Conservation (phyloP, 2,113 vertebrate species). For the Scomber japonicus region DNA sequence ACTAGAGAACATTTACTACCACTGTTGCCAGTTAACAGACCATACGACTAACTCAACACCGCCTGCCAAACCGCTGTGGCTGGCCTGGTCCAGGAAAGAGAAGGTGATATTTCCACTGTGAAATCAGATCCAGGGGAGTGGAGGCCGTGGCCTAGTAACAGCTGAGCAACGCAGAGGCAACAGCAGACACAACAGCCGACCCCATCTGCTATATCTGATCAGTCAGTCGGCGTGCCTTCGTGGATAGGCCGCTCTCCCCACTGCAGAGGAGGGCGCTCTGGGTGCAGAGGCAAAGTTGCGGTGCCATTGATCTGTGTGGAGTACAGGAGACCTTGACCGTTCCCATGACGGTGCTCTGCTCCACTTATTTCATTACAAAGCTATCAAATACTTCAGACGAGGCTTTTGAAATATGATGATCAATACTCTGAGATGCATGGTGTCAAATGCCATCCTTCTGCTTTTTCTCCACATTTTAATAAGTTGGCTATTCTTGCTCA, state of each 20-base stretch:
- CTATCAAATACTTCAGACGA: constrained; percentile 12
- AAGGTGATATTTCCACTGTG: constrained; percentile 81
- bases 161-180: constrained; percentile 77
- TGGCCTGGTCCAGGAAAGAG: constrained; percentile 64
- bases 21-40: constrained; percentile 25
- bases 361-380: constrained; percentile 36
- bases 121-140: constrained; percentile 73
- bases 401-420: constrained; percentile 40
- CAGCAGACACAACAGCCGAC: constrained; percentile 77
- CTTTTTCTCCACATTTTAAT: constrained; percentile 13
- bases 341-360: constrained; percentile 1
- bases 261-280: constrained; percentile 23
- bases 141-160: constrained; percentile 72
- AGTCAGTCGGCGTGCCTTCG: constrained; percentile 34
- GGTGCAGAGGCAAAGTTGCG: neutral
- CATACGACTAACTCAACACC: constrained; percentile 13
- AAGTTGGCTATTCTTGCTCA: neutral
- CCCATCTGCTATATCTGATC: constrained; percentile 70
- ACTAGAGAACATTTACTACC: neutral
- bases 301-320: constrained; percentile 27
- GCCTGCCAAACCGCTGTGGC: constrained; percentile 48
- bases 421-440: neutral
- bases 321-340: constrained; percentile 47
- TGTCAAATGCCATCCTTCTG: constrained; percentile 17
- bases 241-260: neutral